Evolutionary conservation across 2,797 vertebrate species (phyloP).

Genomic region (Coreius guichenoti): DNA sequence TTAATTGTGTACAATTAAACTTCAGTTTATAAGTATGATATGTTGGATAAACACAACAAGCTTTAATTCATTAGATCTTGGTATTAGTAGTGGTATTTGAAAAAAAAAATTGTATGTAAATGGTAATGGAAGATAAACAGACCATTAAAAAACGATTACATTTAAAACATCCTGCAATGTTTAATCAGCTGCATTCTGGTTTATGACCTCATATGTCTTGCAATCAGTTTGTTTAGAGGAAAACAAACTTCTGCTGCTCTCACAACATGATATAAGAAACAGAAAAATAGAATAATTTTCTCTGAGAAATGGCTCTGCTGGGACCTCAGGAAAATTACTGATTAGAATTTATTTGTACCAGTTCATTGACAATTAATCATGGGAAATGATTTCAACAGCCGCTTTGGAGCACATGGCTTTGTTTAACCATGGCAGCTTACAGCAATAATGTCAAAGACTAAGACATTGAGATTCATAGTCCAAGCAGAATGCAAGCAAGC

Average conservation of each 20-base stretch:
- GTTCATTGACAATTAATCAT: conserved; percentile 50
- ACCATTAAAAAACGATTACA: background rate
- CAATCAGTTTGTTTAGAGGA: conserved; percentile 5
- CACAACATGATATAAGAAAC: conserved; percentile 3
- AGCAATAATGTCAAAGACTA: conserved; percentile 32
- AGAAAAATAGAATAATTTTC: conserved; percentile 6
- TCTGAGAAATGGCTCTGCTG: conserved; percentile 13
- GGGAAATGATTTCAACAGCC: conserved; percentile 18
- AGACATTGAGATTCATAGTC: conserved; percentile 36
- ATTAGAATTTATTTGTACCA: conserved; percentile 47
- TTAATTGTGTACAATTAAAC: background rate
- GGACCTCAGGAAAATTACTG: conserved; percentile 39
- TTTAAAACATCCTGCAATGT: background rate
- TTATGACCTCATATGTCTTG: background rate
- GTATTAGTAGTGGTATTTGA: background rate
- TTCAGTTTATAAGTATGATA: background rate
- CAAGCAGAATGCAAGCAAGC: conserved; percentile 18
- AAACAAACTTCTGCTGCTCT: conserved; percentile 27
- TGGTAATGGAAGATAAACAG: background rate
- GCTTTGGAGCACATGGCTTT: conserved; percentile 26
- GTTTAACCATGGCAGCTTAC: conserved; percentile 4
- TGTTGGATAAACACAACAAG: background rate
- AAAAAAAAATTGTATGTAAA: background rate
- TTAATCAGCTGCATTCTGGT: background rate
- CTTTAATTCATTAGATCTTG: background rate